Evolutionary conservation across 2,113 vertebrate species (phyloP).

Genomic region (Symphodus melops): DNA sequence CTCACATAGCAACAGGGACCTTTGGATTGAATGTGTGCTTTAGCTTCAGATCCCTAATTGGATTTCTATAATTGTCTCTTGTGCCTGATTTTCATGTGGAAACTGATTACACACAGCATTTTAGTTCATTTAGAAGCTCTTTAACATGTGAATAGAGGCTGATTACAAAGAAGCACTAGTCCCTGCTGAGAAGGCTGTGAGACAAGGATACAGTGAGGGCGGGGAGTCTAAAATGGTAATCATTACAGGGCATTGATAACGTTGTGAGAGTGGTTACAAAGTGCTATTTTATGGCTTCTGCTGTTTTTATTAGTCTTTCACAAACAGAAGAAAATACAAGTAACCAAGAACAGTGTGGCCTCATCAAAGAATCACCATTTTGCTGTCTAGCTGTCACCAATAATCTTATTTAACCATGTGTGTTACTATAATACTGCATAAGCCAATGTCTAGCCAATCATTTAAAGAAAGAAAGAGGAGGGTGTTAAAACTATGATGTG

Average conservation of each 20-base stretch:
- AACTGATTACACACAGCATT: slow-evolving; percentile 18
- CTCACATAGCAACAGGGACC: slow-evolving; percentile 70
- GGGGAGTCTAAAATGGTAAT: slow-evolving; percentile 64
- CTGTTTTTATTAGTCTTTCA: slow-evolving; percentile 76
- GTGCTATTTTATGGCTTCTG: slow-evolving; percentile 76
- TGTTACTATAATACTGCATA: background rate
- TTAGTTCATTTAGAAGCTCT: slow-evolving; percentile 9
- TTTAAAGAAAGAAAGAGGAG: background rate
- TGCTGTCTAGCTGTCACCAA: slow-evolving; percentile 27
- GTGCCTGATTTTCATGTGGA: slow-evolving; percentile 20
- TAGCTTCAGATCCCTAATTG: slow-evolving; percentile 40
- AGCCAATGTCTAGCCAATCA: background rate
- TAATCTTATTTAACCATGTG: slow-evolving; percentile 43
- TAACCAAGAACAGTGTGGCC: slow-evolving; percentile 49
- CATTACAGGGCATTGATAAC: slow-evolving; percentile 68
- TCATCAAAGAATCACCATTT: slow-evolving; percentile 66
- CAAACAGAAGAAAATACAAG: slow-evolving; percentile 38
- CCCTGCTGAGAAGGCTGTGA: slow-evolving; percentile 3
- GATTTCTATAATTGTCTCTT: slow-evolving; percentile 15
- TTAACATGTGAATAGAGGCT: slow-evolving; percentile 22
- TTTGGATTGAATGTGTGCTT: slow-evolving; percentile 45
- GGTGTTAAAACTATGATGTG: background rate
- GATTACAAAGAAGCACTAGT: slow-evolving; percentile 2
- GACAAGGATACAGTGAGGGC: slow-evolving; percentile 29
- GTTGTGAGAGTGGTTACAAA: slow-evolving; percentile 62